phyloP scores from a whole-genome alignment of 2,113 vertebrate genomes.

The Athene noctua region DNA sequence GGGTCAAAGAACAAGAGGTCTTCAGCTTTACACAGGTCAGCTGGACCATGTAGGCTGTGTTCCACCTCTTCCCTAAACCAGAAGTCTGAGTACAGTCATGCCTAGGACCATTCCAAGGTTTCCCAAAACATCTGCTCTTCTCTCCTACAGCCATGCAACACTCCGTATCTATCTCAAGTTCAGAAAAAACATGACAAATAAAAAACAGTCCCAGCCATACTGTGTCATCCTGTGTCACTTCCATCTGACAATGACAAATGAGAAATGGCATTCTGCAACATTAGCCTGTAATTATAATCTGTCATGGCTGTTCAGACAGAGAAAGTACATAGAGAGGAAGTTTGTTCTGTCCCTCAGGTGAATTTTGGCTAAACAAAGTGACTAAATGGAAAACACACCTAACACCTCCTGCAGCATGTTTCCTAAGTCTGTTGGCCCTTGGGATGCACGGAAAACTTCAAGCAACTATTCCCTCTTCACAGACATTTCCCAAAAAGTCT shows the following conservation, averaged over 20 bases:
- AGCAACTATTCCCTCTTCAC: neutral
- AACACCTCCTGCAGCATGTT: rapidly evolving
- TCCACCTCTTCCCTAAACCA: neutral
- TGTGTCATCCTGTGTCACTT: neutral
- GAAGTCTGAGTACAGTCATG: neutral
- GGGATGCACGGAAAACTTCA: neutral
- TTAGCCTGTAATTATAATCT: neutral
- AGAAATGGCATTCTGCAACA: rapidly evolving
- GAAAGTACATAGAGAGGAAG: neutral
- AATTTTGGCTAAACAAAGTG: neutral
- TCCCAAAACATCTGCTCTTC: neutral
- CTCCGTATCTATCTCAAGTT: neutral
- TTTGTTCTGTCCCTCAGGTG: neutral
- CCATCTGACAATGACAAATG: neutral
- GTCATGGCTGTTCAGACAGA: neutral
- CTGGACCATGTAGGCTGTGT: neutral
- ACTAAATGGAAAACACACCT: neutral
- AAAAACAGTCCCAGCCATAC: neutral
- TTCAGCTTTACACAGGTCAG: neutral
- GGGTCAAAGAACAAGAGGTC: neutral
- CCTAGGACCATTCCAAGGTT: neutral
- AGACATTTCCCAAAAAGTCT: neutral
- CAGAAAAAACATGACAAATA: neutral
- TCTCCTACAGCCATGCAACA: neutral
- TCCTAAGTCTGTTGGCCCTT: neutral